These are phyloP conservation scores for Charaxes varanes DNA, from an alignment of 1,140 invertebrate species.

Conservation along the genomic window DNA sequence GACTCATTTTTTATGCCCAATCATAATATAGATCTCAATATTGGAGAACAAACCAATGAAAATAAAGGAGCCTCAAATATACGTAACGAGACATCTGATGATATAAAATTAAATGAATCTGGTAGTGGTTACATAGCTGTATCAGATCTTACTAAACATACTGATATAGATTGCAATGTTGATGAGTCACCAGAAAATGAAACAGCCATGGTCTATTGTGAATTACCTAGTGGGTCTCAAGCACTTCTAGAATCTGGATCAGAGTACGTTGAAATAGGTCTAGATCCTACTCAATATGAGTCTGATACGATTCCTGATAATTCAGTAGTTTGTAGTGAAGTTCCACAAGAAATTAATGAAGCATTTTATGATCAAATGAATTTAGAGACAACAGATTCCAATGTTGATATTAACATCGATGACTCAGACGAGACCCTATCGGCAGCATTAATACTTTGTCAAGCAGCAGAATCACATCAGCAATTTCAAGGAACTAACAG, in stretches of 20 bases:
- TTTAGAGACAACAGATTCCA: no score
- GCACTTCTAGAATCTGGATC: neutral
- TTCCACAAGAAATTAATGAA: no score
- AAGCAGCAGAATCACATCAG: no score
- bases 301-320: no score
- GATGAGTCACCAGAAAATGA: neutral
- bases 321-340: no score
- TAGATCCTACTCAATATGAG: neutral
- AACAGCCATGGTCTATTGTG: neutral
- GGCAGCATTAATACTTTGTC: no score
- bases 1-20: constrained; percentile 3
- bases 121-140: neutral
- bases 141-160: neutral
- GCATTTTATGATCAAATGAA: no score
- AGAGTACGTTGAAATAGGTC: neutral
- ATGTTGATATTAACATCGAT: no score
- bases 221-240: neutral
- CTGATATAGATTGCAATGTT: neutral
- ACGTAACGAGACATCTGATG: neutral
- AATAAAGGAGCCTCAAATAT: neutral
- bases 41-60: neutral
- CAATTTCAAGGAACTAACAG: no score
- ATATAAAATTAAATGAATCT: neutral
- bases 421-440: no score
- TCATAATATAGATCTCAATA: constrained; percentile 3